A percentile compares a stretch with the other conserved stretches of the same genome.
Conservation (phyloP, 2,113 vertebrate species). For the Megaceryle torquata region DNA sequence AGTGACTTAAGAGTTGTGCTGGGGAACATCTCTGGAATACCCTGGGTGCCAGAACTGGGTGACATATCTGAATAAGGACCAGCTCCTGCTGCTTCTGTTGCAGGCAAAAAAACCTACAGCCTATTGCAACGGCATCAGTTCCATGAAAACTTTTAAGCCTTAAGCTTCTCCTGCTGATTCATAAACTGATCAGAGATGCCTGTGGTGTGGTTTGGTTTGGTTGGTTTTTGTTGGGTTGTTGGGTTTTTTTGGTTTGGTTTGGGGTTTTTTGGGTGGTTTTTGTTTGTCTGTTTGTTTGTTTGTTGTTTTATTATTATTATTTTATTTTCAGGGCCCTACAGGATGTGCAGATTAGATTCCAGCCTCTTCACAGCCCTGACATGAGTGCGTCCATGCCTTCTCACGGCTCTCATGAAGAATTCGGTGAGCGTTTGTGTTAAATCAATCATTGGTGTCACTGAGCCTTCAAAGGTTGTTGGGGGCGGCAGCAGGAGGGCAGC, state of each 20-base stretch:
- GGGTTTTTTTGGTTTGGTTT: no score
- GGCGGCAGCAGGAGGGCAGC: background rate
- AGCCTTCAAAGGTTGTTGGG: background rate
- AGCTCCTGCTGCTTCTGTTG: background rate
- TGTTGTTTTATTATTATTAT: no score
- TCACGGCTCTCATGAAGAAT: slow-evolving; percentile 82
- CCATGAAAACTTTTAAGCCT: background rate
- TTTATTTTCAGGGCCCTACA: slow-evolving; percentile 83
- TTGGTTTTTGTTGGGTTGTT: no score
- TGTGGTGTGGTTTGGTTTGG: background rate
- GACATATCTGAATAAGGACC: background rate
- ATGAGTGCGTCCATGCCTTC: slow-evolving; percentile 73
- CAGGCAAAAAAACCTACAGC: background rate
- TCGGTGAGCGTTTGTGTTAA: slow-evolving; percentile 75
- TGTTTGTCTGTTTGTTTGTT: no score
- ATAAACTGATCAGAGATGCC: background rate
- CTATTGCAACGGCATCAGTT: background rate
- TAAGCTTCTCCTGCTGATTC: background rate
- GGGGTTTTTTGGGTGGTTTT: no score
- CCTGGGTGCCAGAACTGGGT: background rate
- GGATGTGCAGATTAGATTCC: slow-evolving; percentile 97
- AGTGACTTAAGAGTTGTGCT: background rate
- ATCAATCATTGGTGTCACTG: background rate
- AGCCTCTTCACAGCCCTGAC: slow-evolving; percentile 82
- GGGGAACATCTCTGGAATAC: background rate